phyloP scores from a whole-genome alignment of 2,888 invertebrate species.

The Nesidiocoris tenuis region DNA sequence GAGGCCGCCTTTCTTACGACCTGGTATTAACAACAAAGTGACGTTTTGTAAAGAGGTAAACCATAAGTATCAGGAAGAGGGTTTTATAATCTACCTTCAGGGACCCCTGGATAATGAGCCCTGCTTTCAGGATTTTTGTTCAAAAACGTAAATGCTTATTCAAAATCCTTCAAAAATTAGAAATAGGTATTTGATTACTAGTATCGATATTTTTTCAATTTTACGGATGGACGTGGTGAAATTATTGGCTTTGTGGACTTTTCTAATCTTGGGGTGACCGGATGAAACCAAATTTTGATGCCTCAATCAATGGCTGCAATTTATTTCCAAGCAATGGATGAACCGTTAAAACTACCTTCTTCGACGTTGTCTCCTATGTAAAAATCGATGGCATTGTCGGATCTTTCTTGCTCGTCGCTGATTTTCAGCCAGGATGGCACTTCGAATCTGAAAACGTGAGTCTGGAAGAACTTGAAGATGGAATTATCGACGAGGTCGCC shows the following conservation, averaged over 20 bases:
- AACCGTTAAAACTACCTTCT: conserved; percentile 37
- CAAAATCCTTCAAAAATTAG: too few relatives aligned
- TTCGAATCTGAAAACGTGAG: conserved; percentile 57
- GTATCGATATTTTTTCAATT: neutral
- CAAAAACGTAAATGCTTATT: too few relatives aligned
- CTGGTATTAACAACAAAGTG: conserved; percentile 36
- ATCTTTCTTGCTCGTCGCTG: conserved; percentile 16
- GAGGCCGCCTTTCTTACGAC: conserved; percentile 47
- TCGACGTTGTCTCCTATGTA: conserved; percentile 45
- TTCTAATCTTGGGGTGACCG: too few relatives aligned
- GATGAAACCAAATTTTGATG: too few relatives aligned
- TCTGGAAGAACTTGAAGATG: conserved; percentile 61
- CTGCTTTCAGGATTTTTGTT: too few relatives aligned
- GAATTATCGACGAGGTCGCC: conserved; percentile 56
- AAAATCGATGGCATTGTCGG: conserved; percentile 47
- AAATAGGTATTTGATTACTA: neutral
- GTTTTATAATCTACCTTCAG: too few relatives aligned
- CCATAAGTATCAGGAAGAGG: too few relatives aligned
- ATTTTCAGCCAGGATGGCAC: conserved; percentile 50
- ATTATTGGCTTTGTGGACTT: neutral
- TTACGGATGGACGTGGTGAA: neutral
- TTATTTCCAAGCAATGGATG: too few relatives aligned
- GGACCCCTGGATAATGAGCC: too few relatives aligned
- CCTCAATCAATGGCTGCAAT: too few relatives aligned
- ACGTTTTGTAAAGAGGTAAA: neutral